Base-by-base conservation (phyloP, 2,888 invertebrate species). In the Nomada goodeniana region DNA sequence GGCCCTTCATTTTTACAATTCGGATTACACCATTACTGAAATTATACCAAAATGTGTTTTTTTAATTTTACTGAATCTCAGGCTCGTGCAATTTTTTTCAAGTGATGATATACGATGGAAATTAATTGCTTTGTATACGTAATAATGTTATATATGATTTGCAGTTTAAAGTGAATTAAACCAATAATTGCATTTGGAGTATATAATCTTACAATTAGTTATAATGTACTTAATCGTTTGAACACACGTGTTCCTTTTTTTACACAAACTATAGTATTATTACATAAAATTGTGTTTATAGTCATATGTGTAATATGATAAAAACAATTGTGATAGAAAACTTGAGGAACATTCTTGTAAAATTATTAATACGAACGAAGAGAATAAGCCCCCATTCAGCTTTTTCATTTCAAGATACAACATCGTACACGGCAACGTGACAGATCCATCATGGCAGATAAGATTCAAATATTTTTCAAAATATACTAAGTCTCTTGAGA, bases 401-500 rank as follows among this genome's bases (percentile, higher is more conserved):
- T 44, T 64, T 73, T 68, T 64, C 44, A 64, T 67, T 47, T 70
- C 44, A 10, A 4, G 18, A n/a, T 11, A 20, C 18, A 57, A 15
- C 15, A n/a, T 52, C 13, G 15, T 4, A 29, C 10, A 18, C 36
- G 65, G 65, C 55, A 57, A 53, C 11, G 23, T 47, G 82, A 63
- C 59, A 69, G 63, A 65, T 42, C 36, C 53, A 50, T 57, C 57
- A 5, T 7, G 13, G 29, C 11, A 26, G 50, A 4, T 23, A 44
- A 15, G 71, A 82, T 79, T 72, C 73, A 52, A 76, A 71, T 69
- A 83, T 79, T 65, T 80, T 59, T 74, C 57, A 20, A 71, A 79
- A 67, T 72, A 67, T 74, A 80, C 80, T 68, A 76, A 83, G 83
- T 70, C 84, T 76, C 84, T 76, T 64, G 83, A 77, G 83, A 76